Evolutionary conservation across 2,888 invertebrate species (phyloP).

Genomic region (Spialia ferax): DNA sequence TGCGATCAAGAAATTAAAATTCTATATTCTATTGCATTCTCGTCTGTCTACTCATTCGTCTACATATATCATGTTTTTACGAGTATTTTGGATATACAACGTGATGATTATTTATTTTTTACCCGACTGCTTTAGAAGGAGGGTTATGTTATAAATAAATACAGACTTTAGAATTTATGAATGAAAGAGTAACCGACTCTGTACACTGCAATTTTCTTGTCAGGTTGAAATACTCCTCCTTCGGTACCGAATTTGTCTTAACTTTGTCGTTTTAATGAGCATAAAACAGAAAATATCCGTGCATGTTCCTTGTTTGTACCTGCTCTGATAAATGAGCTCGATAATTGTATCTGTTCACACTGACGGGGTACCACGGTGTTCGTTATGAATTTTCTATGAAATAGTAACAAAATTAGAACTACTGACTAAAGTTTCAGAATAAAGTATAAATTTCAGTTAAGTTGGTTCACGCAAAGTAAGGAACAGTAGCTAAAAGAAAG

Average conservation of each 20-base stretch:
- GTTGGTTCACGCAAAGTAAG: too few relatives aligned
- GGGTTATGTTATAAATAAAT: too few relatives aligned
- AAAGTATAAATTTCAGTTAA: background rate
- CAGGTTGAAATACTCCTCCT: conserved; percentile 42
- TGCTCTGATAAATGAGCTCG: conserved; percentile 24
- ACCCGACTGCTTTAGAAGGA: too few relatives aligned
- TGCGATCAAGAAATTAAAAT: too few relatives aligned
- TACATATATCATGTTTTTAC: too few relatives aligned
- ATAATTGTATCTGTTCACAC: conserved; percentile 8
- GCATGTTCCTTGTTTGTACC: conserved; percentile 15
- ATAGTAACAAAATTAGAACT: too few relatives aligned
- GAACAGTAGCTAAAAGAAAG: too few relatives aligned
- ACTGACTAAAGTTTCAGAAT: too few relatives aligned
- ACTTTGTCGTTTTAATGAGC: conserved; percentile 24
- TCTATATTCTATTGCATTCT: too few relatives aligned
- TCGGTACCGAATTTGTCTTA: conserved; percentile 20
- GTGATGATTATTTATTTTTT: too few relatives aligned
- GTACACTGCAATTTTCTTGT: conserved; percentile 46
- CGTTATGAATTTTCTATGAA: background rate
- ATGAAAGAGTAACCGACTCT: background rate
- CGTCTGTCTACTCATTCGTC: too few relatives aligned
- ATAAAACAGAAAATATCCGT: conserved; percentile 11
- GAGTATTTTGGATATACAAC: too few relatives aligned
- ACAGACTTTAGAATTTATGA: background rate
- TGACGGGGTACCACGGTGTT: background rate